phyloP scores from a whole-genome alignment of 2,888 invertebrate genomes.

The Thumatha senex region DNA sequence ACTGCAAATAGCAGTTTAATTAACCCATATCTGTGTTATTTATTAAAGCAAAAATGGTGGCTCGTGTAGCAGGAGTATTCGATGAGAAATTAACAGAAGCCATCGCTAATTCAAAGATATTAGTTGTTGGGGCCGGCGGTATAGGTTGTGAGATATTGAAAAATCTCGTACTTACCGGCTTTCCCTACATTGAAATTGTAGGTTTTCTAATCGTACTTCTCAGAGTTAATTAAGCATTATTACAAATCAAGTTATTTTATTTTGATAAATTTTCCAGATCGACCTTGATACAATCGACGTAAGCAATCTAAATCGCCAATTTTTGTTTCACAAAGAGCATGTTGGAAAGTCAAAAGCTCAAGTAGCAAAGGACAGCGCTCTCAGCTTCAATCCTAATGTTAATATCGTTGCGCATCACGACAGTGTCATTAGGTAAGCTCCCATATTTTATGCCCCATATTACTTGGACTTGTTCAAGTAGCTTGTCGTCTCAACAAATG shows the following conservation, averaged over 20 bases:
- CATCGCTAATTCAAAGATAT: slow-evolving; percentile 88
- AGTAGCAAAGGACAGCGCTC: slow-evolving; percentile 95
- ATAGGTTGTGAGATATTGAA: slow-evolving; percentile 99
- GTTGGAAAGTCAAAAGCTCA: slow-evolving; percentile 98
- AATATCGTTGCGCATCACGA: slow-evolving; percentile 96
- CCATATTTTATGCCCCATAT: background rate
- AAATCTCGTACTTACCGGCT: slow-evolving; percentile 97
- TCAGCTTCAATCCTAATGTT: slow-evolving; percentile 93
- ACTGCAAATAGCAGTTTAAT: slow-evolving; percentile 34
- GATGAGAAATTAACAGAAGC: slow-evolving; percentile 85
- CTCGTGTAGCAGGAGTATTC: slow-evolving; percentile 86
- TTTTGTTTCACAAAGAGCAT: slow-evolving; percentile 99
- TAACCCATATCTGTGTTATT: slow-evolving; percentile 25
- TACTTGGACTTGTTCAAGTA: too few relatives aligned
- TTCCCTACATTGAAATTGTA: slow-evolving; percentile 96
- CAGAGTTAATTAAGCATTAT: slow-evolving; percentile 1
- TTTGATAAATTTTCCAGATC: slow-evolving; percentile 87
- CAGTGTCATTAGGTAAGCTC: slow-evolving; percentile 93
- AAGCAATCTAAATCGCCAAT: slow-evolving; percentile 99
- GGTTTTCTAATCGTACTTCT: slow-evolving; percentile 57
- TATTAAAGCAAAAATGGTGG: slow-evolving; percentile 82
- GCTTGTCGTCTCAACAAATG: too few relatives aligned
- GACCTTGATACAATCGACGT: slow-evolving; percentile 99
- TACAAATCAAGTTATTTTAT: background rate
- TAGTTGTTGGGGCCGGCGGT: slow-evolving; percentile 98